These are phyloP conservation scores for Drosophila colorata DNA, from an alignment of 2,888 invertebrate species.

Conservation along the genomic window DNA sequence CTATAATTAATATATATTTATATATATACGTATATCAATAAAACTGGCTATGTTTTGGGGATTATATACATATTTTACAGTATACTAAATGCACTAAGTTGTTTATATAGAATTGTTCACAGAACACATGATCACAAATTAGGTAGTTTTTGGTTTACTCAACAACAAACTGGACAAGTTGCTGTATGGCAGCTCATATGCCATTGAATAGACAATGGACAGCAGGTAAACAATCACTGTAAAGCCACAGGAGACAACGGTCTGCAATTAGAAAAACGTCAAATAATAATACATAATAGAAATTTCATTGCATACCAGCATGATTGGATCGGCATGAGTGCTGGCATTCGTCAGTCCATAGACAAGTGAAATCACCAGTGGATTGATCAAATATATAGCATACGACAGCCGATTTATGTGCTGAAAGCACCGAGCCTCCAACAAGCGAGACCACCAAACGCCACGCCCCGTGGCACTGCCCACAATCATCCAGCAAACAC, in stretches of 20 bases:
- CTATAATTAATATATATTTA: constrained; percentile 21
- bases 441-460: constrained; percentile 84
- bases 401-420: constrained; percentile 87
- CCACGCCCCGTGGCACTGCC: constrained; percentile 87
- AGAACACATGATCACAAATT: constrained; percentile 60
- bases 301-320: constrained; percentile 75
- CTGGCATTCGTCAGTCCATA: constrained; percentile 83
- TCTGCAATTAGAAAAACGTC: constrained; percentile 50
- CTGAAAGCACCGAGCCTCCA: constrained; percentile 83
- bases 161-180: constrained; percentile 81
- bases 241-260: constrained; percentile 81
- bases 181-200: constrained; percentile 84
- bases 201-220: constrained; percentile 82
- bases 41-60: constrained; percentile 20
- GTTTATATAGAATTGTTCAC: constrained; percentile 42
- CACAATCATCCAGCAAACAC: constrained; percentile 87
- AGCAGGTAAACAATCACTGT: constrained; percentile 81
- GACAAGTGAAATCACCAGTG: constrained; percentile 86
- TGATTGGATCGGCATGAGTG: constrained; percentile 83
- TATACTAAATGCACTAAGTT: constrained; percentile 30
- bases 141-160: constrained; percentile 60
- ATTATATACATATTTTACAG: constrained; percentile 44
- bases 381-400: constrained; percentile 87
- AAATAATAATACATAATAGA: neutral
- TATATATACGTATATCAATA: constrained; percentile 6